Evolutionary conservation across 2,113 vertebrate genomes (phyloP).

Genomic region (Passer montanus): DNA sequence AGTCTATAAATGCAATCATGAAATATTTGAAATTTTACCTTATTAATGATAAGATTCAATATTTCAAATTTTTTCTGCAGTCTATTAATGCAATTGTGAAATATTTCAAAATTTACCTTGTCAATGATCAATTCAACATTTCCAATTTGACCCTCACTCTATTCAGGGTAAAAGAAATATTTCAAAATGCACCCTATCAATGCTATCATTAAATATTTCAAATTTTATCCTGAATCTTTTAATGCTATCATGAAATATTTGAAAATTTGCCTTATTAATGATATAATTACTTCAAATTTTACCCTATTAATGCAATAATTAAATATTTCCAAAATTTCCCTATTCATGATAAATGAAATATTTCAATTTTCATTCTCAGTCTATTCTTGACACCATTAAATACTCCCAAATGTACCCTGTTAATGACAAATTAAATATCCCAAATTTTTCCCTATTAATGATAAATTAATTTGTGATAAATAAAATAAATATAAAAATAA

Average conservation of each 20-base stretch:
- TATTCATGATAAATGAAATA: too few relatives aligned
- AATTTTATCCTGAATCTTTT: not conserved
- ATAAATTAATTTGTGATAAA: too few relatives aligned
- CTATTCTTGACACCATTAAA: not conserved
- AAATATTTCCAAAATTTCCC: not conserved
- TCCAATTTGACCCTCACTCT: not conserved
- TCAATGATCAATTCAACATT: not conserved
- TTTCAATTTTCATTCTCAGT: not conserved
- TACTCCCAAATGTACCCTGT: not conserved
- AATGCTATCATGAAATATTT: not conserved
- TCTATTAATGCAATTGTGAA: too few relatives aligned
- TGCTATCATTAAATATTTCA: too few relatives aligned
- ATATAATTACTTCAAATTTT: too few relatives aligned
- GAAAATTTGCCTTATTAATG: not conserved
- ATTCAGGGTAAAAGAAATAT: not conserved
- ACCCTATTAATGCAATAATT: not conserved
- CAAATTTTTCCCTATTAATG: not conserved
- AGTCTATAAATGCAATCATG: too few relatives aligned
- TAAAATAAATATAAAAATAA: too few relatives aligned
- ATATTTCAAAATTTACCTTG: not conserved
- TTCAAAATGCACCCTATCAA: not conserved
- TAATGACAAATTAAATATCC: not conserved
- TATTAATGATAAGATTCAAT: too few relatives aligned
- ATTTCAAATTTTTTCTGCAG: not conserved
- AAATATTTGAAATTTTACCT: not conserved